phyloP scores from a whole-genome alignment of 2,888 invertebrate genomes.

The Tetropium fuscum region DNA sequence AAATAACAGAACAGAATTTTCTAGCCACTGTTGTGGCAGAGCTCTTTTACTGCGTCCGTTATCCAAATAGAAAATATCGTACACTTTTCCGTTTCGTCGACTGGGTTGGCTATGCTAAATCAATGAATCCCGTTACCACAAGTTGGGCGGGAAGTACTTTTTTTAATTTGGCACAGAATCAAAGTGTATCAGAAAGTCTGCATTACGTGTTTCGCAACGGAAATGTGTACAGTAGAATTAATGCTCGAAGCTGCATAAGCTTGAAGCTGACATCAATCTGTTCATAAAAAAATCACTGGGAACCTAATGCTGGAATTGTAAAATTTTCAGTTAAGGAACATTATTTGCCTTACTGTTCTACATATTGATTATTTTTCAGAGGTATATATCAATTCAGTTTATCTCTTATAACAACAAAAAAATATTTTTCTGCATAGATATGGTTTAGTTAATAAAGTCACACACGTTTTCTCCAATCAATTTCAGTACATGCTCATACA shows the following conservation, averaged over 20 bases:
- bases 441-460: too few relatives aligned
- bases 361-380: not conserved
- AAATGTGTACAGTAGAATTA: slow-evolving; percentile 14
- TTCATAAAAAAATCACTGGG: not conserved
- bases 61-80: too few relatives aligned
- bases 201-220: not conserved
- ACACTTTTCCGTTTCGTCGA: not conserved
- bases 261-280: slow-evolving; percentile 12
- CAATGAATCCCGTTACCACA: too few relatives aligned
- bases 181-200: slow-evolving; percentile 11
- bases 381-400: not conserved
- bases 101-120: too few relatives aligned
- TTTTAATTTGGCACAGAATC: slow-evolving; percentile 13
- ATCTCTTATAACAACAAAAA: too few relatives aligned
- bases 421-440: too few relatives aligned
- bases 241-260: not conserved
- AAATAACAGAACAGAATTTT: too few relatives aligned
- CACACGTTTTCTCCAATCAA: too few relatives aligned
- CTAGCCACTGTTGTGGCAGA: too few relatives aligned
- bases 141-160: too few relatives aligned
- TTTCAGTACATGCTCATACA: not conserved
- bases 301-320: slow-evolving; percentile 6
- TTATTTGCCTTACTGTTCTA: not conserved
- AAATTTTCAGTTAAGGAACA: slow-evolving; percentile 4
- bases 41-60: too few relatives aligned